These are phyloP conservation scores for Gouania willdenowi DNA, from an alignment of 2,797 vertebrate genomes.

Conservation along the genomic window DNA sequence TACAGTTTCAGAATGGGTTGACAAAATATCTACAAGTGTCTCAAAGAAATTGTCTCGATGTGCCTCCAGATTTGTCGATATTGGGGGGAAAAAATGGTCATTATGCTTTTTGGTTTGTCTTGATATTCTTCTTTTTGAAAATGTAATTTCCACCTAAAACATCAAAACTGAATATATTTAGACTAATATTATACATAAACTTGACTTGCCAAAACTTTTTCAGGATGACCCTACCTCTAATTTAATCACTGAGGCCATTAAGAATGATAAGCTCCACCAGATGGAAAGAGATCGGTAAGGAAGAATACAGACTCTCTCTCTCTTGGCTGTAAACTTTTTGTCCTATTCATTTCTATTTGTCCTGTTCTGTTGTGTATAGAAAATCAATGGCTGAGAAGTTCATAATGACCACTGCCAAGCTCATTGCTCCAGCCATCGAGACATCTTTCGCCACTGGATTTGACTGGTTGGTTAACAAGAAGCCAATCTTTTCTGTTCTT, in stretches of 20 bases:
- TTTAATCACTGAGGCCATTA: conserved; percentile 90
- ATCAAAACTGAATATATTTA: too few species aligned
- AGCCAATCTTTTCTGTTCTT: too few species aligned
- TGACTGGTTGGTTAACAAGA: conserved; percentile 89
- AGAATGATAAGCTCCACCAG: conserved; percentile 90
- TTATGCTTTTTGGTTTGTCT: too few species aligned
- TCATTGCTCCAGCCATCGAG: conserved; percentile 93
- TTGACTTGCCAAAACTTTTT: conserved; percentile 3
- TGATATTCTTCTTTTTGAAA: too few species aligned
- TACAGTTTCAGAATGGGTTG: too few species aligned
- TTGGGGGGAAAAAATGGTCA: too few species aligned
- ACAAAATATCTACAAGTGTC: too few species aligned
- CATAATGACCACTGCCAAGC: conserved; percentile 95
- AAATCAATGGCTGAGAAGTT: conserved; percentile 91
- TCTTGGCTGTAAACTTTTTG: not conserved
- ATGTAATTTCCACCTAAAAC: too few species aligned
- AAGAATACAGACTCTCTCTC: not conserved
- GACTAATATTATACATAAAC: too few species aligned
- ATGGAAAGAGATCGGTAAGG: conserved; percentile 89
- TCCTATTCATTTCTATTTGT: not conserved
- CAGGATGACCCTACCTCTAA: conserved; percentile 88
- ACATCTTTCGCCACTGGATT: conserved; percentile 89
- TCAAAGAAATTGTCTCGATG: too few species aligned
- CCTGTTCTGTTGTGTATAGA: conserved; percentile 52
- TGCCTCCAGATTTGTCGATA: too few species aligned